phyloP scores from a whole-genome alignment of 2,888 invertebrate genomes.

The Zaprionus obscuricornis region DNA sequence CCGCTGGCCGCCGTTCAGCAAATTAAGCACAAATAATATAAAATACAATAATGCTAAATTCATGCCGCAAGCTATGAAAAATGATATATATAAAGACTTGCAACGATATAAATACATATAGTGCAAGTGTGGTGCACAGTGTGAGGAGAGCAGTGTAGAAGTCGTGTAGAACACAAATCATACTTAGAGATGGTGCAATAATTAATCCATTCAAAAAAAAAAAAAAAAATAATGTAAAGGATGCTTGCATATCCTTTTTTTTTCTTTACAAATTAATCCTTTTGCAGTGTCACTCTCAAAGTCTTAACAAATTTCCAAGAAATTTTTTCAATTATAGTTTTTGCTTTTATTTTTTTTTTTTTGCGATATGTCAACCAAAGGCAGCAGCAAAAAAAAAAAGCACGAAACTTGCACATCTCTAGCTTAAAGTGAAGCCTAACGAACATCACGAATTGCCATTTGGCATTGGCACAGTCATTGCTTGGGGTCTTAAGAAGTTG shows the following conservation, averaged over 20 bases:
- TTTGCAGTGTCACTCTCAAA: too few species aligned
- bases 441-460: constrained; percentile 62
- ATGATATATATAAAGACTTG: constrained; percentile 63
- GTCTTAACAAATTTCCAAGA: too few species aligned
- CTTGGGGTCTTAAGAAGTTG: too few species aligned
- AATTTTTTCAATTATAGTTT: too few species aligned
- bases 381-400: too few species aligned
- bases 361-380: constrained; percentile 18
- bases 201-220: too few species aligned
- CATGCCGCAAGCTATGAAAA: constrained; percentile 67
- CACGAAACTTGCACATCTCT: constrained; percentile 30
- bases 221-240: too few species aligned
- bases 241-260: too few species aligned
- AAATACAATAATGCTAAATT: constrained; percentile 66
- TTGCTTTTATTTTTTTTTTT: neutral
- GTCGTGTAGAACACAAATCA: neutral
- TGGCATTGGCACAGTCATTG: constrained; percentile 16
- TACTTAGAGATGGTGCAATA: neutral
- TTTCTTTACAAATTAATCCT: too few species aligned
- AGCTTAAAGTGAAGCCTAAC: constrained; percentile 37
- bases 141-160: neutral
- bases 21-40: constrained; percentile 73
- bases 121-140: too few species aligned
- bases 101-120: too few species aligned
- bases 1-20: constrained; percentile 28